Conservation (phyloP, 1,140 invertebrate genomes). For the Drosophila kurseongensis region DNA sequence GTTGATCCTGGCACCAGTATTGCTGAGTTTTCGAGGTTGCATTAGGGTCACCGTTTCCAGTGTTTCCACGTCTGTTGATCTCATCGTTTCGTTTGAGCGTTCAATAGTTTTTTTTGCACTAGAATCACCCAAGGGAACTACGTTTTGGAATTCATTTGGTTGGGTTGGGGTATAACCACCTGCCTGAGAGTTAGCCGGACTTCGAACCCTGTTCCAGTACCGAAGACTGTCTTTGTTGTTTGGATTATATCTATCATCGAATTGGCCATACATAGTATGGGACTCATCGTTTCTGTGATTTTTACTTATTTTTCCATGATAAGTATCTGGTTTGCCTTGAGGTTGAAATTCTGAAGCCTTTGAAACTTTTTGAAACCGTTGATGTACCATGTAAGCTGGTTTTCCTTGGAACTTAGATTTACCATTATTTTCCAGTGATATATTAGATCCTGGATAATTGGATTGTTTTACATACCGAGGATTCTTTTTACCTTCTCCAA, state of each 20-base stretch:
- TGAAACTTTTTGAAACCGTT: background rate
- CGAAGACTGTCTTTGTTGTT: background rate
- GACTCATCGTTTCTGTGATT: background rate
- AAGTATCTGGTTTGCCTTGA: background rate
- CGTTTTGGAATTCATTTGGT: background rate
- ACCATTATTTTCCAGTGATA: background rate
- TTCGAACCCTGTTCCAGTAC: too few relatives aligned
- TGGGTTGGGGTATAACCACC: background rate
- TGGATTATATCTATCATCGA: background rate
- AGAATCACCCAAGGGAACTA: background rate
- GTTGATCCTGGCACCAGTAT: background rate
- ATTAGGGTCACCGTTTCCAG: conserved; percentile 24
- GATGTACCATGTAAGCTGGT: background rate
- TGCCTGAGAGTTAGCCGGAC: background rate
- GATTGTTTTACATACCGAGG: background rate
- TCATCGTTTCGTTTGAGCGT: background rate
- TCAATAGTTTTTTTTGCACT: background rate
- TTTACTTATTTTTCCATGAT: background rate
- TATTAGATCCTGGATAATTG: background rate
- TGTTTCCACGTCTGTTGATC: background rate
- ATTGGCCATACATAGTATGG: background rate
- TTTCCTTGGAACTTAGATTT: background rate
- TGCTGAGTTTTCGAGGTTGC: conserved; percentile 18
- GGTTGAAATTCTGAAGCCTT: background rate
- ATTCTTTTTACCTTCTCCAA: too few relatives aligned